Percentiles rank a stretch among this genome's conserved stretches.
Conservation (phyloP, 1,140 invertebrate species). For the Schlechtendalia chinensis region DNA sequence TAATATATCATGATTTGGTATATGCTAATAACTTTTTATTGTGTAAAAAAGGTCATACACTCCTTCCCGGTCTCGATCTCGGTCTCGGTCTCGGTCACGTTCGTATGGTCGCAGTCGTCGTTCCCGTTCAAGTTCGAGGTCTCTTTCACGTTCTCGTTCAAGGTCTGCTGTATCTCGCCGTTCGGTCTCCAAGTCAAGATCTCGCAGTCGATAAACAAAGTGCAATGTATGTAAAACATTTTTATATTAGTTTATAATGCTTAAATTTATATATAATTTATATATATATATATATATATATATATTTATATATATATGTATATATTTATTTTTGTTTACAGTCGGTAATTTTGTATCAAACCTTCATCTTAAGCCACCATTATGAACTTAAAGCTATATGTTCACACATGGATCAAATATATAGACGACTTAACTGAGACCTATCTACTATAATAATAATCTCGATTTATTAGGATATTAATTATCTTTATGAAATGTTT, state of each 20-base stretch:
- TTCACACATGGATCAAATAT: constrained; percentile 45
- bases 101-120: constrained; percentile 52
- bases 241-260: too few species aligned
- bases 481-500: constrained; percentile 24
- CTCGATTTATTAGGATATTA: background rate
- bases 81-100: constrained; percentile 53
- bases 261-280: too few species aligned
- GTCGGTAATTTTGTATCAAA: constrained; percentile 26
- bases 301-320: too few species aligned
- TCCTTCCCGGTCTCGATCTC: constrained; percentile 51
- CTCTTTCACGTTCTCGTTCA: constrained; percentile 51
- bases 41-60: constrained; percentile 47
- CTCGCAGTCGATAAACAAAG: constrained; percentile 49
- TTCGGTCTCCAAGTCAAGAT: constrained; percentile 52
- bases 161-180: constrained; percentile 50
- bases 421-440: constrained; percentile 33
- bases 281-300: too few species aligned
- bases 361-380: background rate
- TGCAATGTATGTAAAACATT: background rate
- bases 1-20: background rate
- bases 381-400: constrained; percentile 13
- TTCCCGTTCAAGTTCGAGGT: constrained; percentile 51
- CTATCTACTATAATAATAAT: constrained; percentile 37
- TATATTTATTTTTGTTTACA: constrained; percentile 11
- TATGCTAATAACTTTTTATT: constrained; percentile 13